Base-by-base conservation (phyloP, 2,113 vertebrate species). In the Nymphicus hollandicus region DNA sequence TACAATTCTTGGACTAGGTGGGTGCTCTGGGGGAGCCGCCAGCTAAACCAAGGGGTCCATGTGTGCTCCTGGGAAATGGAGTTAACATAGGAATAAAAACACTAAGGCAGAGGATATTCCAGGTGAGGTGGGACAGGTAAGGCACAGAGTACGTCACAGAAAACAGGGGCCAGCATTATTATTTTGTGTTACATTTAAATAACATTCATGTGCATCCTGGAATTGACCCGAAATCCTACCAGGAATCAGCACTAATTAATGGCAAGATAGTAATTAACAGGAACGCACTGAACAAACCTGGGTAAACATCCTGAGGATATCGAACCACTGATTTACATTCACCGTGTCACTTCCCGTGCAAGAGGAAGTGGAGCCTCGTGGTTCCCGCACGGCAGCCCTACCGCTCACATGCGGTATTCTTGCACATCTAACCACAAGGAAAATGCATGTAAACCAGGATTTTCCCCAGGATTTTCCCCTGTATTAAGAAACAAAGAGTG, bases 301-400 rank as follows among this genome's bases (percentile, higher is more conserved):
- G 49, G 56, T 61, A 91, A 96, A 90, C 94, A 92, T 61, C 83
- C 93, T 72, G 86, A 96, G 65, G 77, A 55, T 63, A 43, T 7
- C 13, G 1, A 90, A 46, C 39, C 43, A 17, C 68, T 23, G 20
- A 52, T 81, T 87, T 89, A 53, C 66, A 56, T 79, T 24, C 6
- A n/a, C 12, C 52, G 9, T 7, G 24, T 68, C 83, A 27, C 74
- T 53, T 84, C 91, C 86, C 41, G 0, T 3, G 2, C 52, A 41
- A n/a, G 44, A 80, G 43, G 72, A 86, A 91, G 58, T 3, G 0
- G 9, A 60, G 29, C 37, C 50, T 43, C 1, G 2, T 10, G 77
- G 37, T 29, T 91, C 56, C 77, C 22, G 0, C 58, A 72, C 1
- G 1, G 80, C 64, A 58, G 35, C 65, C 28, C 73, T n/a, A 2